phyloP scores from a whole-genome alignment of 2,113 vertebrate genomes.

The Cathartes aura region DNA sequence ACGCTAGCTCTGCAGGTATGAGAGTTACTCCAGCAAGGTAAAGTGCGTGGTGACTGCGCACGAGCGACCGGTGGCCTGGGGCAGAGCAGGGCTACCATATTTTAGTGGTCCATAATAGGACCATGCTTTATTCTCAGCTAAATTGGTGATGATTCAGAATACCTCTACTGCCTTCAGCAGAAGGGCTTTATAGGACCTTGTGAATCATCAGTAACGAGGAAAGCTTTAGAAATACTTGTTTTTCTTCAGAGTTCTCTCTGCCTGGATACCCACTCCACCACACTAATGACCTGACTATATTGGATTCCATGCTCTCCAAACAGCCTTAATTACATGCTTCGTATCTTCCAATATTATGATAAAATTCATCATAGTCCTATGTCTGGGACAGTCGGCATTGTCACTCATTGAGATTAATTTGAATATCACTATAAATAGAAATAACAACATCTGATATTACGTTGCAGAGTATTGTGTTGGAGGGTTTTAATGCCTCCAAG shows the following conservation, averaged over 20 bases:
- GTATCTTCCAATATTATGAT: slow-evolving; percentile 32
- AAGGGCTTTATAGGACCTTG: neutral
- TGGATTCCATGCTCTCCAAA: slow-evolving; percentile 43
- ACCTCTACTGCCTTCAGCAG: neutral
- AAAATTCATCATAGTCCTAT: neutral
- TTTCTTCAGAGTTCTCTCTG: neutral
- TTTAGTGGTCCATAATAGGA: fast-evolving
- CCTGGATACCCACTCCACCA: neutral
- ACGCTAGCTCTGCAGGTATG: neutral
- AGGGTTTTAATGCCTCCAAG: slow-evolving; percentile 3
- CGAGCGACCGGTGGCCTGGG: neutral
- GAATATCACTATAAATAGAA: slow-evolving; percentile 50
- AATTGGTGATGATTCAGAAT: neutral
- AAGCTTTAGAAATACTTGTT: neutral
- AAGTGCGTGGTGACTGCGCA: fast-evolving
- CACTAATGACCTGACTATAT: slow-evolving; percentile 2
- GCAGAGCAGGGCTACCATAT: neutral
- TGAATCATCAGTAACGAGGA: neutral
- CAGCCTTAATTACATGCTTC: slow-evolving; percentile 57
- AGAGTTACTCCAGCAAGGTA: neutral
- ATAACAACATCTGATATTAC: slow-evolving; percentile 34
- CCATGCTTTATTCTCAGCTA: fast-evolving
- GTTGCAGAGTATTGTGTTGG: neutral
- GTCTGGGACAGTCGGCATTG: slow-evolving; percentile 31
- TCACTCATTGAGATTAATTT: slow-evolving; percentile 42